Base-by-base conservation (phyloP, 2,113 vertebrate species). In the Aviceda subcristata region DNA sequence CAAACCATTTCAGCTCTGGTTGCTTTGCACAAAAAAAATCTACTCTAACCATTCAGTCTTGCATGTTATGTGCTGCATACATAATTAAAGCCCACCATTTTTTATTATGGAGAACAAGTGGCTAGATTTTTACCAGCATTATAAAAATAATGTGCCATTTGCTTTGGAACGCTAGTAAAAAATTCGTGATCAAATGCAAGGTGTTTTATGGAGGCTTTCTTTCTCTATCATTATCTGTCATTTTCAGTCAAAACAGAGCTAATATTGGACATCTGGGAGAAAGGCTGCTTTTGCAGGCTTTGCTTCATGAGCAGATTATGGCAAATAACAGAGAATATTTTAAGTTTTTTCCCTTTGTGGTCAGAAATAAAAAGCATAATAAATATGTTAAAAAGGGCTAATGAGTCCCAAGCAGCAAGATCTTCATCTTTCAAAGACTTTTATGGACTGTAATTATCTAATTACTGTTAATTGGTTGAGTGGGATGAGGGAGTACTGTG, bases 401-500 rank as follows among this genome's bases (percentile, higher is more conserved):
- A 98, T 94, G 96, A 93, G 91, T 83, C 85, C 88, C 64, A 95
- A 79, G 72, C 76, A 96, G 43, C 67, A 86, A 86, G 34, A 95
- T 86, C 71, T 91, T 96, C n/a, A 94, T 97, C 94, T 96, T 95
- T 78, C 2, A 7, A 92, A 96, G 76, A 97, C 57, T 92, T 97
- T 97, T 96, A 97, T 94, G 81, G 94, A 91, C 63, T 30, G 15
- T 53, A 96, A 96, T 98, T 96, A 96, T 75, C 95, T 97, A 97
- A 98, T 97, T 97, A 94, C 88, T 88, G 67, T 62, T 97, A 98
- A 98, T 97, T 97, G 85, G 79, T 91, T 87, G 85, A 88, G 94
- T 88, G 93, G 85, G 85, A 92, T 90, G 67, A 81, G 83, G 86
- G 67, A 96, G 75, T 88, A 88, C 48, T 62, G 21, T 51, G 78